A percentile compares a stretch with the other conserved stretches of the same genome.
Conservation (phyloP, 2,888 invertebrate species). For the Crossocerus cetratus region DNA sequence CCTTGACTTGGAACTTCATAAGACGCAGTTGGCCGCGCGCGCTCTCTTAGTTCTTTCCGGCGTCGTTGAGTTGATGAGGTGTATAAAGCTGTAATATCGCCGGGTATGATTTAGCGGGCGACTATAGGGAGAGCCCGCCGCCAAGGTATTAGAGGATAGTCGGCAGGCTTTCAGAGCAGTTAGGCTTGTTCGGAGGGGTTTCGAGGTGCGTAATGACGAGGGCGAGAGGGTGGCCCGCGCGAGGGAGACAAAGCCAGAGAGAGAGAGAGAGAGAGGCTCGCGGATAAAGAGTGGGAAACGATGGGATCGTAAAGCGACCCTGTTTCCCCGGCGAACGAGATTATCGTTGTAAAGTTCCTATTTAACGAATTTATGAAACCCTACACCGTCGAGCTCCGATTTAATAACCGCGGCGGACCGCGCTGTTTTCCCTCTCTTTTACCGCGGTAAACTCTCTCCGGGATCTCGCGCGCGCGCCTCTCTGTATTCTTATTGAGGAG, state of each 20-base stretch:
- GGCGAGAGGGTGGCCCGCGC: not conserved
- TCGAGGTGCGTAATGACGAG: constrained; percentile 5
- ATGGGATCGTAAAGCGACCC: constrained; percentile 30
- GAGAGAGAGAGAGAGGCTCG: not conserved
- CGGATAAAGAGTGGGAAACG: constrained; percentile 6
- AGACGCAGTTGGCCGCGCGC: too few relatives aligned
- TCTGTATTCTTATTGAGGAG: not conserved
- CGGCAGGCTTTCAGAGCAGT: constrained; percentile 18
- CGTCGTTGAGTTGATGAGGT: constrained; percentile 1
- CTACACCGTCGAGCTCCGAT: constrained; percentile 48
- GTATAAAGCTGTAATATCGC: too few relatives aligned
- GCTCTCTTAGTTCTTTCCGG: not conserved
- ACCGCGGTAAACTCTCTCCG: constrained; percentile 12
- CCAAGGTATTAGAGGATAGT: constrained; percentile 9
- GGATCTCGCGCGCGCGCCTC: constrained; percentile 1
- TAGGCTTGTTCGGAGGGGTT: constrained; percentile 8
- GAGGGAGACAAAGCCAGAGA: constrained; percentile 10
- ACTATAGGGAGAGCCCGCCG: too few relatives aligned
- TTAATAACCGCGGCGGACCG: constrained; percentile 47
- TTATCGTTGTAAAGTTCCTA: constrained; percentile 55
- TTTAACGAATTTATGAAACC: constrained; percentile 58
- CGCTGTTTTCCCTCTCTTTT: constrained; percentile 20
- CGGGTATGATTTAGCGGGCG: too few relatives aligned
- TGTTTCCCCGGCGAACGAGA: constrained; percentile 43
- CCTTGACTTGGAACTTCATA: not conserved